Conservation (phyloP, 2,797 vertebrate species). For the Tolypeutes matacus region DNA sequence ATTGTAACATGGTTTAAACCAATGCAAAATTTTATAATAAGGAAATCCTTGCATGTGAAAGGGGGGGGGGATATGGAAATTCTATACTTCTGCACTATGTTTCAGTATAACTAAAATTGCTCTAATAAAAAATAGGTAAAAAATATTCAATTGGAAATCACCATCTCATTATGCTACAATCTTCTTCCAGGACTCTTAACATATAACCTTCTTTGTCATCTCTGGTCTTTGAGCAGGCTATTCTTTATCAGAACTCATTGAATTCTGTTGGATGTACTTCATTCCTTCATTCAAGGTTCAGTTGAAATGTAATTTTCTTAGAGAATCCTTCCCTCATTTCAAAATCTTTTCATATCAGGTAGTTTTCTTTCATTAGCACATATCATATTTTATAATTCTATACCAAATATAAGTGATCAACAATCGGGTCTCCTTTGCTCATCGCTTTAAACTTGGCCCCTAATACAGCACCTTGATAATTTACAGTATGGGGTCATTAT, state of each 20-base stretch:
- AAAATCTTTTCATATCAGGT: background rate
- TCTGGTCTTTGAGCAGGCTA: background rate
- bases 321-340: constrained; percentile 83
- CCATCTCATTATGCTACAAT: background rate
- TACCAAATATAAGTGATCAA: background rate
- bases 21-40: too few species aligned
- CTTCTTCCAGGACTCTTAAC: background rate
- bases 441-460: background rate
- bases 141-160: background rate
- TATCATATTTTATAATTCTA: background rate
- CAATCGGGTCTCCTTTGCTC: background rate
- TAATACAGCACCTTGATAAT: background rate
- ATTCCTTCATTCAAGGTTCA: constrained; percentile 68
- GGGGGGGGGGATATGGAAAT: too few species aligned
- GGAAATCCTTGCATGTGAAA: too few species aligned
- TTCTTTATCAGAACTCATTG: background rate
- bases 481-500: background rate
- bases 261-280: constrained; percentile 76
- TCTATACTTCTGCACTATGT: too few species aligned
- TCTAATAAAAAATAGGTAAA: background rate
- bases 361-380: background rate
- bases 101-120: too few species aligned
- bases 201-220: background rate
- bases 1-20: too few species aligned
- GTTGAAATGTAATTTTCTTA: background rate